phyloP scores from a whole-genome alignment of 2,888 invertebrate genomes.

The Zygothrica quintamaculata region DNA sequence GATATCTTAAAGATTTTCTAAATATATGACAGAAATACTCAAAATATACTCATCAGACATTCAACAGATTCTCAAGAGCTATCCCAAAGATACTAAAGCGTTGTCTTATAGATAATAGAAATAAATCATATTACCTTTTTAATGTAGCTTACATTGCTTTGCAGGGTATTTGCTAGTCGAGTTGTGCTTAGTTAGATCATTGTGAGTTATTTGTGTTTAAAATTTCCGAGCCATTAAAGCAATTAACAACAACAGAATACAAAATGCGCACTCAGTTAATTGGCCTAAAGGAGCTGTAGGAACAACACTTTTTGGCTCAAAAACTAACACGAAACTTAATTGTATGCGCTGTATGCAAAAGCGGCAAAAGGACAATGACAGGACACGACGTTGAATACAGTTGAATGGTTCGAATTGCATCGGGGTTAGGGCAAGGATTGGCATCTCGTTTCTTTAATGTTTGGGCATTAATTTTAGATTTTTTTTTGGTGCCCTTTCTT shows the following conservation, averaged over 20 bases:
- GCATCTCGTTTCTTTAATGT: constrained; percentile 48
- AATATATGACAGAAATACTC: too few relatives aligned
- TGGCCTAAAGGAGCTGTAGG: constrained; percentile 51
- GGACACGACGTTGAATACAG: too few relatives aligned
- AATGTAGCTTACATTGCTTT: too few relatives aligned
- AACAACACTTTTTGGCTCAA: constrained; percentile 35
- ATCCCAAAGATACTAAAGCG: too few relatives aligned
- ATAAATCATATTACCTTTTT: too few relatives aligned
- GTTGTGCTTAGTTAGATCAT: too few relatives aligned
- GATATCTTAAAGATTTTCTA: too few relatives aligned
- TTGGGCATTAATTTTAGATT: constrained; percentile 65
- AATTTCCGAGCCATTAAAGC: constrained; percentile 82
- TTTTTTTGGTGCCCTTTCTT: constrained; percentile 42
- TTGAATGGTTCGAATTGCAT: constrained; percentile 1
- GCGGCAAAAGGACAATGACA: constrained; percentile 28
- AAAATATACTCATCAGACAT: too few relatives aligned
- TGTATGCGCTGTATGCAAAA: constrained; percentile 59
- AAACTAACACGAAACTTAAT: constrained; percentile 75
- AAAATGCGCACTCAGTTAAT: constrained; percentile 67
- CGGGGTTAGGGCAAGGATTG: neutral
- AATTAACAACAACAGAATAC: constrained; percentile 76
- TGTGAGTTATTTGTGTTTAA: constrained; percentile 4
- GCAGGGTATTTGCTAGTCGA: constrained; percentile 11
- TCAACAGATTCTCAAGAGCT: too few relatives aligned
- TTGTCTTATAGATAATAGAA: too few relatives aligned